Conservation (phyloP, 1,140 invertebrate genomes). For the Drosophila tani region DNA sequence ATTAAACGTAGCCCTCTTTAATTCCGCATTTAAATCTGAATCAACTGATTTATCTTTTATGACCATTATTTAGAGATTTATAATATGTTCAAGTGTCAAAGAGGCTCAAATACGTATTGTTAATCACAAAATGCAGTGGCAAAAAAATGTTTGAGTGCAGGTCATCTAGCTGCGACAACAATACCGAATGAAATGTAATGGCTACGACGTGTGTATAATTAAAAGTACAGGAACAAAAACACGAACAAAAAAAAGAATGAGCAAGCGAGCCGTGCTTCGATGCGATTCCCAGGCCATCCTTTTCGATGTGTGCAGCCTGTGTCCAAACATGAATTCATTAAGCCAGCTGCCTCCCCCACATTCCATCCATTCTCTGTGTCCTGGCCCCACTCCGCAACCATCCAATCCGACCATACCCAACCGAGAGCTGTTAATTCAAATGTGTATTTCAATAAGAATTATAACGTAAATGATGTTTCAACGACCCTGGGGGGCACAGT, state of each 20-base stretch:
- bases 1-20: neutral
- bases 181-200: slow-evolving; percentile 78
- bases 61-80: too few species aligned
- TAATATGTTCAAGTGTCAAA: too few species aligned
- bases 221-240: slow-evolving; percentile 54
- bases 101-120: too few species aligned
- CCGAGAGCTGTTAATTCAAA: slow-evolving; percentile 57
- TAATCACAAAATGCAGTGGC: too few species aligned
- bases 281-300: slow-evolving; percentile 27
- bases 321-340: slow-evolving; percentile 78
- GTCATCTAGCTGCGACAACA: slow-evolving; percentile 52
- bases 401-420: slow-evolving; percentile 5
- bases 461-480: slow-evolving; percentile 72
- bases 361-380: slow-evolving; percentile 14
- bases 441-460: slow-evolving; percentile 74
- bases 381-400: slow-evolving; percentile 5
- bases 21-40: neutral
- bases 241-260: slow-evolving; percentile 4
- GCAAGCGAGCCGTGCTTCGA: slow-evolving; percentile 14
- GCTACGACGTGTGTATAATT: slow-evolving; percentile 81
- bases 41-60: too few species aligned
- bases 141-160: slow-evolving; percentile 4
- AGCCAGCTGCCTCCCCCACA: slow-evolving; percentile 34
- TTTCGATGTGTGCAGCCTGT: slow-evolving; percentile 40
- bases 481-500: slow-evolving; percentile 39